These are phyloP conservation scores for Caradrina clavipalpis DNA, from an alignment of 2,888 invertebrate genomes.

Conservation along the genomic window DNA sequence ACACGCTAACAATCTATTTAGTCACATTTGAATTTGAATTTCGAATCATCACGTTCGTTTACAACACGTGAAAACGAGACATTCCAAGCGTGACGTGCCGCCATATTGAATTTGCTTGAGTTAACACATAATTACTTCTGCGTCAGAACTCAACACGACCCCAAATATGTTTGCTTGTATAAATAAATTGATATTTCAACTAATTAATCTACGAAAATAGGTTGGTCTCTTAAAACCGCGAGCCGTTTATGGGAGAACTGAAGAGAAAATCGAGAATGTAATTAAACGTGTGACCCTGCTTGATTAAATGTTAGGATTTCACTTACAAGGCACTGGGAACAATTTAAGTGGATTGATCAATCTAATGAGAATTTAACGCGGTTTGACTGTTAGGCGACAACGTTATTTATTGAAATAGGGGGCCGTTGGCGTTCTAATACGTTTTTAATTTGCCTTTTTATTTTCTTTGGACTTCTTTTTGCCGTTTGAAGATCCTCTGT, in stretches of 20 bases:
- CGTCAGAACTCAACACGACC: conserved; percentile 13
- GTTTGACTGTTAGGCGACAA: conserved; percentile 47
- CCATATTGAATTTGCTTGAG: conserved; percentile 48
- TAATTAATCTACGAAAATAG: conserved; percentile 40
- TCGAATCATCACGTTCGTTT: conserved; percentile 49
- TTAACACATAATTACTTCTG: conserved; percentile 55
- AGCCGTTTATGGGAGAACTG: conserved; percentile 38
- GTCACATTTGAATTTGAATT: conserved; percentile 47
- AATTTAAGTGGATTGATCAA: conserved; percentile 66
- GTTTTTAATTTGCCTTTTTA: conserved; percentile 55
- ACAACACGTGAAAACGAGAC: conserved; percentile 45
- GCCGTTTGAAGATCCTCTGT: background rate
- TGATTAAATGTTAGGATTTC: conserved; percentile 69
- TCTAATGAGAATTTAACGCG: conserved; percentile 68
- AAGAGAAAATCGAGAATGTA: conserved; percentile 56
- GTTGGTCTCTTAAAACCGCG: conserved; percentile 30
- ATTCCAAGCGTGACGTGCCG: conserved; percentile 33
- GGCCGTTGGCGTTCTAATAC: conserved; percentile 39
- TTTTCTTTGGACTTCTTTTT: conserved; percentile 2
- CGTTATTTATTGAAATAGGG: conserved; percentile 57
- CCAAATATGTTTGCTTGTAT: conserved; percentile 36
- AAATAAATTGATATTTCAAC: conserved; percentile 40
- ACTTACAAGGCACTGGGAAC: conserved; percentile 62
- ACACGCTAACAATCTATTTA: conserved; percentile 8
- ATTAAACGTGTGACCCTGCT: conserved; percentile 64